A percentile compares a stretch with the other conserved stretches of the same genome.
phyloP scores from a whole-genome alignment of 2,888 invertebrate species.

The Disparrhopalites patrizii region DNA sequence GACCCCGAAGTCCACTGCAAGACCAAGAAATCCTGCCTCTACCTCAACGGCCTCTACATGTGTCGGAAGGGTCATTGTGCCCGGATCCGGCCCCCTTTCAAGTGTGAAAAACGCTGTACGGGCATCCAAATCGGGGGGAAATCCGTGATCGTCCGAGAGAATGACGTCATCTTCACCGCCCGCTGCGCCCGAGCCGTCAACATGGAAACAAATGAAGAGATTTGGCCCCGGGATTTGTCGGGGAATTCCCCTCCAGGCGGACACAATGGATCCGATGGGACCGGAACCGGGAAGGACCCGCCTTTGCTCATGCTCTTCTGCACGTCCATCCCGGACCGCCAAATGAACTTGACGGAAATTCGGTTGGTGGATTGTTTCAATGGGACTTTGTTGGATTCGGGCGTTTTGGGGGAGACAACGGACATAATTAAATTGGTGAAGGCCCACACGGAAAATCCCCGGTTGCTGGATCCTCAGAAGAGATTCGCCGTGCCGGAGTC shows the following conservation, averaged over 20 bases:
- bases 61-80: conserved; percentile 81
- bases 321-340: conserved; percentile 36
- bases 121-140: conserved; percentile 85
- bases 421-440: conserved; percentile 51
- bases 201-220: conserved; percentile 34
- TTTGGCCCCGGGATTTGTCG: conserved; percentile 41
- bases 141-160: conserved; percentile 78
- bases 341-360: conserved; percentile 31
- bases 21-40: conserved; percentile 53
- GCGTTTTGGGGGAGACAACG: conserved; percentile 72
- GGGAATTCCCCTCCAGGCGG: background rate
- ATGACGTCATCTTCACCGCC: conserved; percentile 82
- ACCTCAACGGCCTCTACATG: conserved; percentile 76
- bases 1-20: conserved; percentile 59
- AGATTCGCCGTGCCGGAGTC: conserved; percentile 75
- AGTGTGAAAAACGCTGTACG: conserved; percentile 81
- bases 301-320: conserved; percentile 47
- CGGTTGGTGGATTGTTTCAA: conserved; percentile 70
- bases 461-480: conserved; percentile 58
- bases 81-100: conserved; percentile 77
- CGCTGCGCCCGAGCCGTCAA: conserved; percentile 72
- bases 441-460: conserved; percentile 47
- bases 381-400: conserved; percentile 70
- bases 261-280: too few species aligned
- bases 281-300: conserved; percentile 21